Evolutionary conservation across 2,797 vertebrate genomes (phyloP).

Genomic region (Myotis daubentonii): DNA sequence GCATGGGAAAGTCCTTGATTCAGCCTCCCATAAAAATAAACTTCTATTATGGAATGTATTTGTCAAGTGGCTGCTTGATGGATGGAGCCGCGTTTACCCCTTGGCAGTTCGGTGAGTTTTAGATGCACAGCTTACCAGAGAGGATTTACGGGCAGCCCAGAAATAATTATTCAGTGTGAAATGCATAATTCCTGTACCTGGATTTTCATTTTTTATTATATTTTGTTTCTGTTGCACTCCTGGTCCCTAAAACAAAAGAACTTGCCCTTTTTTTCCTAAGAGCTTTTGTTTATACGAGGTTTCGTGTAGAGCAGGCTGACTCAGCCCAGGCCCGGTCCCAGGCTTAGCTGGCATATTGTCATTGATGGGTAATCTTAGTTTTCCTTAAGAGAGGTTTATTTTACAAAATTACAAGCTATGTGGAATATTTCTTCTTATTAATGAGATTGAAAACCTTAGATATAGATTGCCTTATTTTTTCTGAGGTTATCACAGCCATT

Average conservation of each 20-base stretch:
- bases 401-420: neutral
- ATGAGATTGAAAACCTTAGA: neutral
- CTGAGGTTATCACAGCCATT: neutral
- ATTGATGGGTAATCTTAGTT: slow-evolving; percentile 62
- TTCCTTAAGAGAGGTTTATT: neutral
- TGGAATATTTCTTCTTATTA: neutral
- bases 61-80: slow-evolving; percentile 99
- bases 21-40: slow-evolving; percentile 99
- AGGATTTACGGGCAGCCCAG: slow-evolving; percentile 94
- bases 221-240: slow-evolving; percentile 88
- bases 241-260: slow-evolving; percentile 86
- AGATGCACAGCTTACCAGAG: slow-evolving; percentile 96
- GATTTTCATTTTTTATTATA: slow-evolving; percentile 94
- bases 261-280: slow-evolving; percentile 58
- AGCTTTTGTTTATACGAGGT: slow-evolving; percentile 70
- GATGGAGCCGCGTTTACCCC: slow-evolving; percentile 98
- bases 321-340: slow-evolving; percentile 61
- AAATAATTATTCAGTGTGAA: slow-evolving; percentile 98
- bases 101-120: slow-evolving; percentile 99
- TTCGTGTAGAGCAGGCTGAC: slow-evolving; percentile 71
- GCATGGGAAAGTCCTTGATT: slow-evolving; percentile 99
- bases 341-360: slow-evolving; percentile 70
- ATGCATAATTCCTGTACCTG: slow-evolving; percentile 94
- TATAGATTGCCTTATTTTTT: neutral
- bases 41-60: slow-evolving; percentile 99